These are phyloP conservation scores for Calephelis perditalis DNA, from an alignment of 2,888 invertebrate genomes.

Conservation along the genomic window DNA sequence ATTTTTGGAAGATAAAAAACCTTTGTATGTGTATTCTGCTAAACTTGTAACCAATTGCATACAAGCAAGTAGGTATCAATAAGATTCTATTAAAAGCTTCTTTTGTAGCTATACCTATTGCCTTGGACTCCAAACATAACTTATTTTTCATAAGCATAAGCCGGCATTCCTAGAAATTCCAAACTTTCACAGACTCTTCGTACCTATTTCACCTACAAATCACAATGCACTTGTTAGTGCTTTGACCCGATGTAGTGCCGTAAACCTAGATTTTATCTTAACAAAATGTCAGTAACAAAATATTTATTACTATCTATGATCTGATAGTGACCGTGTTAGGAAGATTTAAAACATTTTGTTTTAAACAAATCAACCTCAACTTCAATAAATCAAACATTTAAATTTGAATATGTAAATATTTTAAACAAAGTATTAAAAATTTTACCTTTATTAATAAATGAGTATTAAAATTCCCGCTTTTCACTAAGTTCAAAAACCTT, in stretches of 20 bases:
- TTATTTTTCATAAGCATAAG: constrained; percentile 18
- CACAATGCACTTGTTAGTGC: constrained; percentile 25
- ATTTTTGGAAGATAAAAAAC: too few species aligned
- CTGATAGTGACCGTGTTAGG: constrained; percentile 1
- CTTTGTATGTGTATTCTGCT: too few species aligned
- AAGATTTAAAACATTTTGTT: constrained; percentile 1
- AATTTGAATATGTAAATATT: not conserved
- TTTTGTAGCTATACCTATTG: too few species aligned
- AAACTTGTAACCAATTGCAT: too few species aligned
- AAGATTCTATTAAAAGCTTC: too few species aligned
- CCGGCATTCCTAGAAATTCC: constrained; percentile 15
- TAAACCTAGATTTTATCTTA: constrained; percentile 32
- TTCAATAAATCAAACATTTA: not conserved
- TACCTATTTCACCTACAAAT: constrained; percentile 24
- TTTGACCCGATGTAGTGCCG: constrained; percentile 31
- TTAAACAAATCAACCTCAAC: not conserved
- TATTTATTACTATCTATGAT: constrained; percentile 20
- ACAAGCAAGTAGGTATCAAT: too few species aligned
- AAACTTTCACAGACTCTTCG: constrained; percentile 26
- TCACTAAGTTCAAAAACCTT: constrained; percentile 3
- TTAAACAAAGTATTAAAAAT: not conserved
- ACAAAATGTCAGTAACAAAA: constrained; percentile 20
- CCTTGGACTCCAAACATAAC: too few species aligned
- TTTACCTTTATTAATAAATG: constrained; percentile 20
- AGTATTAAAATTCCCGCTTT: constrained; percentile 6